Evolutionary conservation across 2,888 invertebrate genomes (phyloP), one percentile per base, ranked within the genome.

Genomic region (Pycnomerus fuliginosus): DNA sequence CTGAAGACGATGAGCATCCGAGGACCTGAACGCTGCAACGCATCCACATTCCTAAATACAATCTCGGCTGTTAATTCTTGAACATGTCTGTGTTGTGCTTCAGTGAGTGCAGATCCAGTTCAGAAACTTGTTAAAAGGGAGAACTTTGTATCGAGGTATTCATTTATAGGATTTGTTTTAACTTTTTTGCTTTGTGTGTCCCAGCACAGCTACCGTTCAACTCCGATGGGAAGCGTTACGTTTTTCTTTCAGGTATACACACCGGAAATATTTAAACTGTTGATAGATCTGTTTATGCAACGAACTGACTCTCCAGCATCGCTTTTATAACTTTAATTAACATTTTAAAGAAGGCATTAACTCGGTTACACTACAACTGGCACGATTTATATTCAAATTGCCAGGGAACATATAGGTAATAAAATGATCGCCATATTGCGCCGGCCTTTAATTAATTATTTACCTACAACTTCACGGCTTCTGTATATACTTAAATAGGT

Each of bases 21-120:
- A 20, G 20, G 8, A 20, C 20, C 8, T 36, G 24, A 38, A 43
- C 43, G 25, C 11, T 25, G 5, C 25, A 10, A 52, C 52, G 56
- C 60, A 55, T 62, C 65, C 62, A 63, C 65, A 65, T 65, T 65
- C 65, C 63, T 61, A 62, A 62, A 62, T 62, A 61, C 61, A 65
- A 63, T 64, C 64, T 63, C 57, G 60, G 58, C 61, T 62, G 60
- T 64, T 65, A 65, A 65, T 65, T 64, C 63, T 62, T 58, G 55
- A 60, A 64, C 62, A 65, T 63, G 65, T 64, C 61, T 57, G 56
- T 55, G 60, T 65, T 63, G 60, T 65, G 65, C 58, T 65, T 63
- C 61, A 62, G 55, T 65, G 65, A 62, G 61, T 63, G 58, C 64
- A 56, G 60, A 65, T 65, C 65, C 64, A 63, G 65, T 65, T 62